Conservation (phyloP, 2,888 invertebrate species). For the Cataglyphis rosenhaueri region DNA sequence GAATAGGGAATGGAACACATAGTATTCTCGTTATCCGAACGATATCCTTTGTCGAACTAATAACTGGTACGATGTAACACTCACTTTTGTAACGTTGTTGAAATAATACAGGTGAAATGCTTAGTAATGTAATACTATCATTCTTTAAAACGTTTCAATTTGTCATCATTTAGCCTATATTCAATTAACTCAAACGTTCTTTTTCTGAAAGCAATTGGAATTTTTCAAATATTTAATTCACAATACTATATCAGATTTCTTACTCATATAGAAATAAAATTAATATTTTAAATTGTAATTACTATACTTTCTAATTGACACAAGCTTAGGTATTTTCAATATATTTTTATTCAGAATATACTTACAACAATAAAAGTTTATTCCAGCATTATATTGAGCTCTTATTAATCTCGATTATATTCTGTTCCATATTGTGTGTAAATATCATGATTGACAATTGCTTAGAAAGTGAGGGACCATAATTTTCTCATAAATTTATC, state of each 20-base stretch:
- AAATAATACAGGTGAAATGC: neutral
- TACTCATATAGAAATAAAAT: neutral
- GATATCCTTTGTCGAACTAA: neutral
- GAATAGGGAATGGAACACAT: neutral
- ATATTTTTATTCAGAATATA: neutral
- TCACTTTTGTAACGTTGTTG: neutral
- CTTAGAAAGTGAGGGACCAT: constrained; percentile 3
- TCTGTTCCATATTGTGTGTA: neutral
- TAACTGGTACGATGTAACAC: neutral
- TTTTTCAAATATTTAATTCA: neutral
- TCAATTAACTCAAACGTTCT: neutral
- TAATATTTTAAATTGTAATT: constrained; percentile 16
- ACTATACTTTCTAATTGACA: neutral
- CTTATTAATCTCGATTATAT: neutral
- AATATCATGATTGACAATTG: neutral
- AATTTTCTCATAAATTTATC: constrained; percentile 13
- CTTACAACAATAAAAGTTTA: neutral
- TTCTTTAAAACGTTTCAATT: neutral
- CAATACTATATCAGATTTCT: neutral
- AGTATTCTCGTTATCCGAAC: neutral
- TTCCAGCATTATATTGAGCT: neutral
- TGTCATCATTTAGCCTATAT: neutral
- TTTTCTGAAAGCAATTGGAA: neutral
- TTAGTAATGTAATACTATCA: constrained; percentile 3
- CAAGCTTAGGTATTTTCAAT: neutral